A percentile compares a stretch with the other conserved stretches of the same genome.
Conservation (phyloP, 2,113 vertebrate species). For the Orcinus orca region DNA sequence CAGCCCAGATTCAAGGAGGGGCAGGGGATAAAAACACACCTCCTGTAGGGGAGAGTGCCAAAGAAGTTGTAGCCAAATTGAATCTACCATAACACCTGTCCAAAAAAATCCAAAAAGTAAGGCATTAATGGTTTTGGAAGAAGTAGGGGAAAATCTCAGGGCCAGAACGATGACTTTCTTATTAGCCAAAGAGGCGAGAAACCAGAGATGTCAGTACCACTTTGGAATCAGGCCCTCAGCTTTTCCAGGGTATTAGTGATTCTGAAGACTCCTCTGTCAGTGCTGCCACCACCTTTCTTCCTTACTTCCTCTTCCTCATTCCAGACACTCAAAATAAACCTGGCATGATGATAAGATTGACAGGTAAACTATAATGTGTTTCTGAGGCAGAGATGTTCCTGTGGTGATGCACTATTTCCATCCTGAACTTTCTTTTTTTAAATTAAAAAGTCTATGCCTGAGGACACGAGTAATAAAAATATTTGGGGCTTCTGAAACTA, state of each 20-base stretch:
- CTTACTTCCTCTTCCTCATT: conserved; percentile 15
- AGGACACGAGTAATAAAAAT: conserved; percentile 57
- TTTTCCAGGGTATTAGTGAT: background rate
- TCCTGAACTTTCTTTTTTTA: conserved; percentile 55
- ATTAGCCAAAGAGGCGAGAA: background rate
- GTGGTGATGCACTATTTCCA: conserved; percentile 48
- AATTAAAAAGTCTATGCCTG: conserved; percentile 59
- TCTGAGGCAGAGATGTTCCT: conserved; percentile 37
- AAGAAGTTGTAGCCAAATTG: background rate
- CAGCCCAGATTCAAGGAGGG: background rate
- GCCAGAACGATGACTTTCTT: background rate
- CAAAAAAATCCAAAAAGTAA: background rate
- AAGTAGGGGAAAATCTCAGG: background rate
- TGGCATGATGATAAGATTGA: conserved; percentile 46
- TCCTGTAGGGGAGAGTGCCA: background rate
- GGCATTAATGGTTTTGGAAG: background rate
- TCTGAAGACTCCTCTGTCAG: background rate
- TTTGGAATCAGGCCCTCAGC: background rate
- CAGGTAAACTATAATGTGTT: conserved; percentile 49
- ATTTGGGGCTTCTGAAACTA: conserved; percentile 42
- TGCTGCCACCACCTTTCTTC: background rate
- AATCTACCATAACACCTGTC: background rate
- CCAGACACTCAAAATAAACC: conserved; percentile 9
- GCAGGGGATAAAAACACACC: background rate
- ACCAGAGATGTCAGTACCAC: background rate